Base-by-base conservation (phyloP, 2,888 invertebrate genomes). In the Synergus itoensis region DNA sequence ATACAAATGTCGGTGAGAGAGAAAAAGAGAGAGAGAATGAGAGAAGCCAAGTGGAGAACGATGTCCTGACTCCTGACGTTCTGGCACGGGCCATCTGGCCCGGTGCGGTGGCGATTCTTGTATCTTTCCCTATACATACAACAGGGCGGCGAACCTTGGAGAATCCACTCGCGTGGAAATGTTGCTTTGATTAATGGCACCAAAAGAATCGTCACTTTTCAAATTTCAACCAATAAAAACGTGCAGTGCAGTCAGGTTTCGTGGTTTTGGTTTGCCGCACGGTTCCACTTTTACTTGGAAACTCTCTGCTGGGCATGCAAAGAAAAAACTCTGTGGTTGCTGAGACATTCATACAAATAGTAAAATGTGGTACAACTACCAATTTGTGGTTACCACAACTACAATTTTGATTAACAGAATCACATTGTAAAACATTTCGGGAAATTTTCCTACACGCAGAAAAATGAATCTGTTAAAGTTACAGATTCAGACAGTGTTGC, bases 111-210 rank as follows among this genome's bases (percentile, higher is more conserved):
- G 28, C 28, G 82, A 82, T 83, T 80, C 80, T 82, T 82, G 81
- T 84, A 80, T 81, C 80, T 79, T 79, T 73, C 53, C 79, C 81
- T 77, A 64, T 81, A 79, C 77, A 78, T 79, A 82, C 76, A 53
- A 77, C 77, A 78, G 79, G 80, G 82, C 80, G 77, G 79, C 79
- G 79, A 76, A 82, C 83, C 81, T 81, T 80, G 75, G 79, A 81
- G 76, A 76, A 84, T 18, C 67, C 84, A 84, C 82, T 83, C 83
- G 84, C 83, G 82, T 76, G 84, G 84, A 83, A 84, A 84, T 76
- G 79, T 82, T 79, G 78, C 82, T 83, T 84, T 84, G 84, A 84
- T 84, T 84, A 84, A 84, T 84, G 80, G 80, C 84, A 80, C 79
- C 78, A 82, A 73, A 40, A 77, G 77, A 77, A 79, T 69, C 78